Evolutionary conservation across 2,113 vertebrate species (phyloP).

Genomic region (Lasiurus cinereus): DNA sequence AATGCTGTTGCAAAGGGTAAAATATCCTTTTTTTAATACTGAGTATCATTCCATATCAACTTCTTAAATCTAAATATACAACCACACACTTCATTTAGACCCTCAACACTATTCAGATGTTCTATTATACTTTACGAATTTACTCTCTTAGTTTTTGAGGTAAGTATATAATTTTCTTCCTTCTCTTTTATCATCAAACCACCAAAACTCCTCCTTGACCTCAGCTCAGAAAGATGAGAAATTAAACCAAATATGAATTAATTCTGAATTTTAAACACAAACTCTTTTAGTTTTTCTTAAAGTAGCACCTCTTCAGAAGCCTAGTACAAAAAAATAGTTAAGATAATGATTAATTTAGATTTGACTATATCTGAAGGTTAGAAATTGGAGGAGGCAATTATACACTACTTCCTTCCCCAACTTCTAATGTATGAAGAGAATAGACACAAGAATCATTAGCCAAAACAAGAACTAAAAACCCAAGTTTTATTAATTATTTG

Average conservation of each 20-base stretch:
- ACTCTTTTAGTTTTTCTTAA: background rate
- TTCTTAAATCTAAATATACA: background rate
- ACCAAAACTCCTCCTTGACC: background rate
- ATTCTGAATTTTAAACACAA: background rate
- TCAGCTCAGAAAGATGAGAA: background rate
- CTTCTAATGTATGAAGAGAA: background rate
- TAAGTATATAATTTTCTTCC: background rate
- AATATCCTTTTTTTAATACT: background rate
- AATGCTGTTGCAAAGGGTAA: background rate
- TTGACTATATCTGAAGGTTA: background rate
- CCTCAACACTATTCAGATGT: background rate
- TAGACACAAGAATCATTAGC: background rate
- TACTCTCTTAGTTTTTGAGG: background rate
- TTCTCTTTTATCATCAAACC: background rate
- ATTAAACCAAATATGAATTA: background rate
- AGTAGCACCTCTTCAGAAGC: background rate
- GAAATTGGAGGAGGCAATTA: background rate
- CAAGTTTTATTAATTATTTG: background rate
- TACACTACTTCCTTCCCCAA: background rate
- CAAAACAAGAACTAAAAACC: background rate
- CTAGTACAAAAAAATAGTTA: background rate
- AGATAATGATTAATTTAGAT: conserved; percentile 27
- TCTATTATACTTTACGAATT: background rate
- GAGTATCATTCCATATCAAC: background rate
- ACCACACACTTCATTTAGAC: background rate